Percentiles rank a stretch among this genome's conserved stretches.
Evolutionary conservation across 2,888 invertebrate genomes (phyloP).

Genomic region (Nyleta sp.): DNA sequence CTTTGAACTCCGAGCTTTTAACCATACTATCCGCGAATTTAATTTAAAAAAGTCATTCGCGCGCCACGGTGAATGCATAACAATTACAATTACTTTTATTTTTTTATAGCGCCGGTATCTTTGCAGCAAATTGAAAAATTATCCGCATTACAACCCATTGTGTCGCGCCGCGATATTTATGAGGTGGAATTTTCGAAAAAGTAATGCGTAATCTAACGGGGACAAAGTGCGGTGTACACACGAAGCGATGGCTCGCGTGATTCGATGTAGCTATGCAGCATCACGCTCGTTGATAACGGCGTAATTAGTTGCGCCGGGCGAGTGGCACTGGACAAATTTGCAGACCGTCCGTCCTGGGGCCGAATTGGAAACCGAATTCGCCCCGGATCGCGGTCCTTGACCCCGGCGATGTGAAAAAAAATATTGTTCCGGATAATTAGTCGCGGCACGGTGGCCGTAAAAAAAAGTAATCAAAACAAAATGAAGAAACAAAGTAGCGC

Average conservation of each 20-base stretch:
- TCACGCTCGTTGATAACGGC: conserved; percentile 52
- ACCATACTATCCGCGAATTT: not conserved
- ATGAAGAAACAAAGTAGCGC: conserved; percentile 40
- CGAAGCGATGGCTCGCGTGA: conserved; percentile 44
- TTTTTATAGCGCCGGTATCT: too few relatives aligned
- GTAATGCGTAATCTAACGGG: conserved; percentile 27
- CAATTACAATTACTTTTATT: not conserved
- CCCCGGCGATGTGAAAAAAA: too few relatives aligned
- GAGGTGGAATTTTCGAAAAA: conserved; percentile 5
- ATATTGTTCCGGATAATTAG: conserved; percentile 40
- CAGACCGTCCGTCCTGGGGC: conserved; percentile 17
- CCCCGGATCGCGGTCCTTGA: conserved; percentile 14
- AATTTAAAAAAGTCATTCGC: not conserved
- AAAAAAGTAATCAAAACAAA: conserved; percentile 35
- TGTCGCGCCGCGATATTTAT: not conserved
- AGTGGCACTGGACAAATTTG: conserved; percentile 51
- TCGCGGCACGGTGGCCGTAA: not conserved
- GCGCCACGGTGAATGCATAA: not conserved
- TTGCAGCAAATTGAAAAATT: too few relatives aligned
- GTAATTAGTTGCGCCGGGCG: conserved; percentile 52
- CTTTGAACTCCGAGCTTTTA: not conserved
- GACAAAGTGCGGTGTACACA: conserved; percentile 19
- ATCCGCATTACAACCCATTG: too few relatives aligned
- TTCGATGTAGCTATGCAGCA: conserved; percentile 43
- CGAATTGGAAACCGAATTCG: conserved; percentile 22